Base-by-base conservation (phyloP, 2,888 invertebrate genomes). In the Reticulitermes lucifugus region DNA sequence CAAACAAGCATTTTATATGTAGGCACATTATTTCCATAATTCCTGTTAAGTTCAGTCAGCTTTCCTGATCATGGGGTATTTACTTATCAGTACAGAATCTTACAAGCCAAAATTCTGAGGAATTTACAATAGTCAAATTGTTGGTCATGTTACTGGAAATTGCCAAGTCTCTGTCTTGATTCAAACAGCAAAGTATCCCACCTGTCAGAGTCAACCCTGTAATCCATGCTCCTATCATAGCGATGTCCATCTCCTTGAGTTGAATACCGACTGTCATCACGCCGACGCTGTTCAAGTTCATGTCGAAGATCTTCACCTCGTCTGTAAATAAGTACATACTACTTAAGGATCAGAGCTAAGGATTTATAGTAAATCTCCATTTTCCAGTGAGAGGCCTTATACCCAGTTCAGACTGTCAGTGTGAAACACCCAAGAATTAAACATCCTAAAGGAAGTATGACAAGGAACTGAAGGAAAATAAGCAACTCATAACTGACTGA, bases 181-280 rank as follows among this genome's bases (percentile, higher is more conserved):
- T 18, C 14, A 4, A 51, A 51, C 4, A 51, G 9, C 12, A 51
- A 4, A 18, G 18, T 55, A 55, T 25, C 85, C 73, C 80, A 87
- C 87, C 87, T 86, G 60, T 85, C 87, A 25, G 86, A 82, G 35
- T 86, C 87, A 65, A 81, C 85, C 41, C 87, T 79, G 35, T 83
- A 85, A 9, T 86, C 87, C 18, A 81, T 75, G 29, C 75, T 71
- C 59, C 86, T 77, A 65, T 85, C 86, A 65, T 83, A 82, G 41
- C 82, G 70, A 21, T 86, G 85, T 9, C 43, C 35, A 51, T 87
- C 86, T 21, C 65, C 75, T 25, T 60, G 83, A 43, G 59, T 60
- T n/a, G 84, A 70, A 75, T 87, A 86, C 70, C 84, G 51, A 29
- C 73, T 2, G 6, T 86, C 85, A 70, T 87, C 87, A 41, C 85